Percentiles rank a stretch among this genome's conserved stretches.
These are phyloP conservation scores for Hipparchia sbordonii DNA, from an alignment of 2,888 invertebrate species.

Conservation along the genomic window DNA sequence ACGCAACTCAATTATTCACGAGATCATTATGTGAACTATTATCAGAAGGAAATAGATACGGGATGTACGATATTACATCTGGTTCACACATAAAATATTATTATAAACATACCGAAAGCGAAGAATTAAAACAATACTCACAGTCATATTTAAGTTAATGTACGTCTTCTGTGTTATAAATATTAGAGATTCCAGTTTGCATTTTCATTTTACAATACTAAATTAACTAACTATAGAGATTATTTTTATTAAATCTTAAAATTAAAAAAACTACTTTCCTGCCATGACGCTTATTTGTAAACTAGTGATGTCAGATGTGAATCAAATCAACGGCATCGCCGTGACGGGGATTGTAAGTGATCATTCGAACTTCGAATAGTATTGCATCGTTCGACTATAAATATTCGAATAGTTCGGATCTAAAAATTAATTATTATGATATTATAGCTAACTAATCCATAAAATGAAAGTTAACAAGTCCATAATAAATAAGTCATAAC, in stretches of 20 bases:
- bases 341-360: too few species aligned
- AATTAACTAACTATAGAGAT: background rate
- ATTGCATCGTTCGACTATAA: too few species aligned
- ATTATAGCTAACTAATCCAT: too few species aligned
- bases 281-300: background rate
- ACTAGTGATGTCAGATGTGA: too few species aligned
- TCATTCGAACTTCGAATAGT: too few species aligned
- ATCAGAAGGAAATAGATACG: constrained; percentile 32
- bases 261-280: background rate
- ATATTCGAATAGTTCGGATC: too few species aligned
- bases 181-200: background rate
- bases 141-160: constrained; percentile 21
- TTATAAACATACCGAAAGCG: background rate
- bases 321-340: too few species aligned
- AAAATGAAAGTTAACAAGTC: too few species aligned
- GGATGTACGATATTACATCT: constrained; percentile 8
- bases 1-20: constrained; percentile 1
- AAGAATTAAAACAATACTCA: constrained; percentile 21
- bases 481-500: too few species aligned
- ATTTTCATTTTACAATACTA: constrained; percentile 11
- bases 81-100: background rate
- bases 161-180: background rate
- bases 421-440: too few species aligned
- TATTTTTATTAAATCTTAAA: constrained; percentile 1
- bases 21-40: constrained; percentile 16